phyloP scores from a whole-genome alignment of 2,113 vertebrate species.

The Nibea coibor region DNA sequence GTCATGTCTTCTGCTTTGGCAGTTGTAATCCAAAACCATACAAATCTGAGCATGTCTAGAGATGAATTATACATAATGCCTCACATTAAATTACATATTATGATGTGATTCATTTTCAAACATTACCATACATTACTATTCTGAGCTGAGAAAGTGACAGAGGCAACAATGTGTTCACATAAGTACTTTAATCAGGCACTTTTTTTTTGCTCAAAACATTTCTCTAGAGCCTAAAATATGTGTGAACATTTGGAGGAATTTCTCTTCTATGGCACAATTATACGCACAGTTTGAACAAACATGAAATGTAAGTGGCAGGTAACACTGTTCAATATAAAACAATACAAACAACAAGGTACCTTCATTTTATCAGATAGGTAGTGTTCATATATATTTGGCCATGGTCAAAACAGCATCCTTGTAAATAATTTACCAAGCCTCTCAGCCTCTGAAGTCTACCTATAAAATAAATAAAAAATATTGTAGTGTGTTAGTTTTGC shows the following conservation, averaged over 20 bases:
- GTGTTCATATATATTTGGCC: conserved; percentile 62
- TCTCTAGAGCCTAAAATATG: conserved; percentile 57
- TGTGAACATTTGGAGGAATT: conserved; percentile 41
- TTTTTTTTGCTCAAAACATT: conserved; percentile 79
- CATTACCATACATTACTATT: background rate
- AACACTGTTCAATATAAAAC: conserved; percentile 58
- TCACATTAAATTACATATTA: background rate
- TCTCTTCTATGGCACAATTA: conserved; percentile 46
- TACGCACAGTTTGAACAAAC: conserved; percentile 31
- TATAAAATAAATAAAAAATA: conserved; percentile 61
- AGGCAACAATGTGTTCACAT: conserved; percentile 44
- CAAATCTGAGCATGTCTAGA: background rate
- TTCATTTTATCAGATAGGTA: conserved; percentile 60
- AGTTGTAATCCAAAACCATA: background rate
- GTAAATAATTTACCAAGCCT: conserved; percentile 56
- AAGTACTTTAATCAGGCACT: conserved; percentile 85
- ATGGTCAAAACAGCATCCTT: conserved; percentile 43
- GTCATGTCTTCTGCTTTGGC: background rate
- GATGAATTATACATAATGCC: background rate
- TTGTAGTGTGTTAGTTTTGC: conserved; percentile 41
- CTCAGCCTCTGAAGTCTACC: conserved; percentile 29
- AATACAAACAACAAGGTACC: conserved; percentile 52
- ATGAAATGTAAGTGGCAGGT: conserved; percentile 47
- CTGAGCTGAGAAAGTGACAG: conserved; percentile 9
- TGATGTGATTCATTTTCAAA: background rate